Percentiles rank a stretch among this genome's conserved stretches.
Conservation (phyloP, 1,140 invertebrate genomes). For the Melanaphis sacchari region DNA sequence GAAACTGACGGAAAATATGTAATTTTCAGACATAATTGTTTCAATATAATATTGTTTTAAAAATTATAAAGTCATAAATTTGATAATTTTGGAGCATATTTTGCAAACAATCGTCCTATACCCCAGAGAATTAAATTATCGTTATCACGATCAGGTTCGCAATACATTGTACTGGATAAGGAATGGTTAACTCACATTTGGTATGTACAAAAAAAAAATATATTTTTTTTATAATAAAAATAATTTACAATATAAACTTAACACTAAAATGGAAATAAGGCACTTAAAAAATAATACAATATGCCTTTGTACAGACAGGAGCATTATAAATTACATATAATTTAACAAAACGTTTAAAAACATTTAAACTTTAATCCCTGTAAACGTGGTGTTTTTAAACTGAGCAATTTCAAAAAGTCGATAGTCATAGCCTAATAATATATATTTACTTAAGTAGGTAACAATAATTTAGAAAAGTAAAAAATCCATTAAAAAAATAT, state of each 20-base stretch:
- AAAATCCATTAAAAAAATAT: constrained; percentile 26
- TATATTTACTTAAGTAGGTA: constrained; percentile 47
- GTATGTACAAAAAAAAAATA: constrained; percentile 38
- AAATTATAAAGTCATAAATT: not conserved
- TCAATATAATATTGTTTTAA: not conserved
- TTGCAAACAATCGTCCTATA: not conserved
- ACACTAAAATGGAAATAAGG: constrained; percentile 52
- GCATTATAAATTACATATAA: constrained; percentile 30
- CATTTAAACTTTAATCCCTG: constrained; percentile 43
- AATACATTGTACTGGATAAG: not conserved
- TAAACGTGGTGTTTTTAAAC: not conserved
- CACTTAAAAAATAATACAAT: constrained; percentile 48
- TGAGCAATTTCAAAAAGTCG: constrained; percentile 51
- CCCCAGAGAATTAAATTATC: not conserved
- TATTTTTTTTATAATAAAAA: constrained; percentile 49
- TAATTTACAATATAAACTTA: constrained; percentile 54
- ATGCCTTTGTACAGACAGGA: constrained; percentile 35
- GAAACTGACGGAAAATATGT: not conserved
- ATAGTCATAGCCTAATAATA: constrained; percentile 51
- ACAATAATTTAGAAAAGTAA: constrained; percentile 40
- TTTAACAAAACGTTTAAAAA: constrained; percentile 52
- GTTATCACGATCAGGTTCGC: not conserved
- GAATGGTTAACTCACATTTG: not conserved
- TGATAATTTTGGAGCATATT: not conserved
- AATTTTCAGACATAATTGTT: too few relatives aligned